phyloP scores from a whole-genome alignment of 2,113 vertebrate species.

The Xerus inauris region DNA sequence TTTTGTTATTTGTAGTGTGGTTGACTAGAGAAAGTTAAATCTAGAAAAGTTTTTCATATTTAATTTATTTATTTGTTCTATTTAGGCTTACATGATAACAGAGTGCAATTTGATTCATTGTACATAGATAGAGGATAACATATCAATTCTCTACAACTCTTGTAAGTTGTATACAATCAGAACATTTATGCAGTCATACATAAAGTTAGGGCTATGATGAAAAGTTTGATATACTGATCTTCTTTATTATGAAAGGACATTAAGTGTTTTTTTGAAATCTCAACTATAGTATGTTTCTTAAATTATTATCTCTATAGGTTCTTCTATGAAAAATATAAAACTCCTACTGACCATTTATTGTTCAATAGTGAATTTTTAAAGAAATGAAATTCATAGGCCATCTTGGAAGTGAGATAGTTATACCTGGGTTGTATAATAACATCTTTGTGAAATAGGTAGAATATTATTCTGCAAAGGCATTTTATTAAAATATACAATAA shows the following conservation, averaged over 20 bases:
- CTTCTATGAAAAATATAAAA: slow-evolving; percentile 30
- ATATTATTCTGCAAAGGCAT: not conserved
- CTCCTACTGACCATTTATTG: not conserved
- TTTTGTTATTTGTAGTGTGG: not conserved
- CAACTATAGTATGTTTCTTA: not conserved
- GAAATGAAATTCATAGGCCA: not conserved
- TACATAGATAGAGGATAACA: too few species aligned
- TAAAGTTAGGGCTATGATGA: too few species aligned
- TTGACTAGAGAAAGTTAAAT: not conserved
- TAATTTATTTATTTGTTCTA: too few species aligned
- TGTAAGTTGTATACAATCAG: too few species aligned
- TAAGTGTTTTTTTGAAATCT: slow-evolving; percentile 4
- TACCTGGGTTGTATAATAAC: not conserved
- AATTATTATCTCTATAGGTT: not conserved
- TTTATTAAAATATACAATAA: slow-evolving; percentile 24
- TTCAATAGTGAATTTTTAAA: slow-evolving; percentile 34
- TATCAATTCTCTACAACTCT: too few species aligned
- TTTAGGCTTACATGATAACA: too few species aligned
- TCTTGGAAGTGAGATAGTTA: not conserved
- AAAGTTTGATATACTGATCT: not conserved
- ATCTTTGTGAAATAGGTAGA: not conserved
- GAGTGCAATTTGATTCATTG: too few species aligned
- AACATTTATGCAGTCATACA: too few species aligned
- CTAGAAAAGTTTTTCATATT: too few species aligned
- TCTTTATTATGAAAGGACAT: not conserved